These are phyloP conservation scores for Corynorhinus townsendii DNA, from an alignment of 2,113 vertebrate genomes.

Conservation along the genomic window DNA sequence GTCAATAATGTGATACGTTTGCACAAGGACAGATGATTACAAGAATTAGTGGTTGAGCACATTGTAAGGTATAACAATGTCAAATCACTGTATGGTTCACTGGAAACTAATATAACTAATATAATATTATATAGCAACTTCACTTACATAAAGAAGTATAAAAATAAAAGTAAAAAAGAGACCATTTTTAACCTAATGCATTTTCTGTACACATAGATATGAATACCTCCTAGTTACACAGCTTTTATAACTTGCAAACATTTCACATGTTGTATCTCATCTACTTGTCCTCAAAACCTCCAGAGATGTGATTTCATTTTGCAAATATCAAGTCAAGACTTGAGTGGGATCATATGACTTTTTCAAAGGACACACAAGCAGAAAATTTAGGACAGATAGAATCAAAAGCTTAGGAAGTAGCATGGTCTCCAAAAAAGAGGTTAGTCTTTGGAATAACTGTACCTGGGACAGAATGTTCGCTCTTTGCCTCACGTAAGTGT, in stretches of 20 bases:
- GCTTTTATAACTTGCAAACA: background rate
- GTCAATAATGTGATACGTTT: background rate
- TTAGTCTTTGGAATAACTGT: background rate
- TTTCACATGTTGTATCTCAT: background rate
- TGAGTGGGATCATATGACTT: background rate
- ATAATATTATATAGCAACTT: no score
- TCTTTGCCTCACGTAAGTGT: background rate
- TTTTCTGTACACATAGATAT: background rate
- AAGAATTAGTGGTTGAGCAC: background rate
- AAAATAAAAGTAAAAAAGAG: background rate
- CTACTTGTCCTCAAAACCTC: background rate
- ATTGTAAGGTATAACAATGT: background rate
- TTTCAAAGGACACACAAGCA: background rate
- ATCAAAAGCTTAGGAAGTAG: background rate
- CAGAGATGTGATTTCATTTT: background rate
- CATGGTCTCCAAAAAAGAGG: background rate
- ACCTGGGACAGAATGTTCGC: background rate
- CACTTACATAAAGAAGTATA: background rate
- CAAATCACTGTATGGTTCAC: background rate
- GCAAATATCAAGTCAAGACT: background rate
- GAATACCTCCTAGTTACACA: background rate
- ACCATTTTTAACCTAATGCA: background rate
- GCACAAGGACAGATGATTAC: no score
- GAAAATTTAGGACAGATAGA: background rate
- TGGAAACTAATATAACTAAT: no score